These are phyloP conservation scores for Eupsittula cactorum DNA, from an alignment of 2,113 vertebrate species.

Conservation along the genomic window DNA sequence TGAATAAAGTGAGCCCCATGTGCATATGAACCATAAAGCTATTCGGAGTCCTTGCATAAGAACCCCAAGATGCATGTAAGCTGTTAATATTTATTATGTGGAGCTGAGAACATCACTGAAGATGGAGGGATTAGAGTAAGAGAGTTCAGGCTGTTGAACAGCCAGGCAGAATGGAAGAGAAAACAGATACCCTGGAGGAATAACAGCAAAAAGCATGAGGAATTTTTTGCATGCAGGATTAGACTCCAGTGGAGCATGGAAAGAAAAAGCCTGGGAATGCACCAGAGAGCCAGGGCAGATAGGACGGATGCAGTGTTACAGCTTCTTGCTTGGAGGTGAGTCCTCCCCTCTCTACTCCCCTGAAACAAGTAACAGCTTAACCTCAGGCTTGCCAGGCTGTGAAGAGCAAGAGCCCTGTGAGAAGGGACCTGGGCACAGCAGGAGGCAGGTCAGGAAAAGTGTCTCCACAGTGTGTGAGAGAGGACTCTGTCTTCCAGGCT, in stretches of 20 bases:
- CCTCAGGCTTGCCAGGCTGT: neutral
- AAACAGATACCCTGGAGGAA: conserved; percentile 54
- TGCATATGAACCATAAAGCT: conserved; percentile 21
- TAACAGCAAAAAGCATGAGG: conserved; percentile 45
- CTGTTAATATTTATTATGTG: conserved; percentile 64
- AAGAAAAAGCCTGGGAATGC: conserved; percentile 18
- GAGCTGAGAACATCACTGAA: conserved; percentile 52
- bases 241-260: conserved; percentile 31
- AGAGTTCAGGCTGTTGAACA: conserved; percentile 36
- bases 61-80: conserved; percentile 58
- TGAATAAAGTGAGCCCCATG: neutral
- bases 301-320: accelerated
- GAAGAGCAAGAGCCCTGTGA: neutral
- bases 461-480: accelerated
- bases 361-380: neutral
- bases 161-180: conserved; percentile 53
- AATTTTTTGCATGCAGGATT: conserved; percentile 54
- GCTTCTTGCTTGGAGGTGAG: neutral
- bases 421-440: neutral
- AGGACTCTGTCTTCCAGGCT: neutral
- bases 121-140: conserved; percentile 55
- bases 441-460: neutral
- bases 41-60: conserved; percentile 49
- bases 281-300: neutral
- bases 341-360: neutral